Evolutionary conservation across 2,113 vertebrate species (phyloP), one percentile per base, ranked within the genome.

Genomic region (Mixornis gularis): DNA sequence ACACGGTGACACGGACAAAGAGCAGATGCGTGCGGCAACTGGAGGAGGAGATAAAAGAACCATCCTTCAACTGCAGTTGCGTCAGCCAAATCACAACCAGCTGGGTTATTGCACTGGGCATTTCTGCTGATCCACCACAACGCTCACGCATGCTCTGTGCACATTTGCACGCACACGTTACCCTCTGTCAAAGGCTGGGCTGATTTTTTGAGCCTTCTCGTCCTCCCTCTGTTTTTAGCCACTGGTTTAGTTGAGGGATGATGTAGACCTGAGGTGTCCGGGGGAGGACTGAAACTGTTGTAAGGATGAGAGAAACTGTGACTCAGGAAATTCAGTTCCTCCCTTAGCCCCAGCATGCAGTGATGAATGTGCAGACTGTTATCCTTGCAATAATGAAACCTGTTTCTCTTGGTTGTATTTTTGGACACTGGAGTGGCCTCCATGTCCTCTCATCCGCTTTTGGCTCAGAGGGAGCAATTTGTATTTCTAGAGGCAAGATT

Each of bases 271-370:
- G 92, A 73, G 64, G 49, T 92, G 46, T n/a, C 46, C 4, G 1
- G 10, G 49, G 78, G 74, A 89, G 74, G 87, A 65, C 70, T 87
- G 91, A 92, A 92, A 82, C 87, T 91, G 78, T 86, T 74, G 85
- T 74, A 95, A 71, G 92, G 92, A 51, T 18, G 41, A 85, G 68
- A 94, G 93, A 95, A 93, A 88, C 90, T 80, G 79, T 95, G 95
- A 92, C 90, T 95, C 90, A 85, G 92, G 94, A 88, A 70, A 85
- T 53, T 73, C 7, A 24, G 85, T 93, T 93, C 36, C 59, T 94
- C 60, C 76, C 56, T 60, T 55, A 78, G 46, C n/a, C 76, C 68
- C 55, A 74, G 60, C 55, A 13, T 55, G 68, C 48, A 18, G 64
- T 6, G 19, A n/a, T 86, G 88, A 83, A 70, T 51, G 36, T 80